phyloP scores from a whole-genome alignment of 2,797 vertebrate genomes.

The Phrynocephalus guinanensis region DNA sequence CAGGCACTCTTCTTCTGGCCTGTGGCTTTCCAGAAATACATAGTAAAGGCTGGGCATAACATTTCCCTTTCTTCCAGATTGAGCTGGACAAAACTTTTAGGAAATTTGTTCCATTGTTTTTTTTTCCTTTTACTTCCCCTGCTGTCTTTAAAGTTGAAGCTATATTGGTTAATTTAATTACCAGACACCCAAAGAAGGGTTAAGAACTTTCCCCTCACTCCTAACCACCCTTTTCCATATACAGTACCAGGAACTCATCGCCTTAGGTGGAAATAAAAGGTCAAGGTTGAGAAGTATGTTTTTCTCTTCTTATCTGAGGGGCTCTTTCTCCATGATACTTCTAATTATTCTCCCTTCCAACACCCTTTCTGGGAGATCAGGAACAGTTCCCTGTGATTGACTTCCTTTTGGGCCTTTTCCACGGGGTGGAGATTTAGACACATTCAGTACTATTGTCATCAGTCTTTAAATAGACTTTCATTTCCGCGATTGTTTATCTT shows the following conservation, averaged over 20 bases:
- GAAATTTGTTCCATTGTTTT: background rate
- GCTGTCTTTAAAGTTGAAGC: background rate
- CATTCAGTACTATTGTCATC: no score
- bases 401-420: background rate
- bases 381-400: background rate
- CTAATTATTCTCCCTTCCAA: background rate
- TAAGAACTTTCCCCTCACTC: background rate
- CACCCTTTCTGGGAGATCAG: background rate
- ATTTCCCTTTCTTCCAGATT: no score
- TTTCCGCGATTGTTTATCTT: background rate
- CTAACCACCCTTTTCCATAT: background rate
- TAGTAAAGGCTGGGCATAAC: no score
- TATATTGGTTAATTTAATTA: background rate
- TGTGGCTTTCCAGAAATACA: no score
- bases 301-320: background rate
- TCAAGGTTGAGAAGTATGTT: background rate
- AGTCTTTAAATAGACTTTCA: slow-evolving; percentile 12
- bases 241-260: background rate
- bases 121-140: background rate
- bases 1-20: no score
- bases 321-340: background rate
- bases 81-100: background rate
- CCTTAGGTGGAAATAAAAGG: background rate
- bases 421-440: background rate
- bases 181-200: background rate